These are phyloP conservation scores for Tromatobia lineatoria DNA, from an alignment of 2,888 invertebrate genomes.

Conservation along the genomic window DNA sequence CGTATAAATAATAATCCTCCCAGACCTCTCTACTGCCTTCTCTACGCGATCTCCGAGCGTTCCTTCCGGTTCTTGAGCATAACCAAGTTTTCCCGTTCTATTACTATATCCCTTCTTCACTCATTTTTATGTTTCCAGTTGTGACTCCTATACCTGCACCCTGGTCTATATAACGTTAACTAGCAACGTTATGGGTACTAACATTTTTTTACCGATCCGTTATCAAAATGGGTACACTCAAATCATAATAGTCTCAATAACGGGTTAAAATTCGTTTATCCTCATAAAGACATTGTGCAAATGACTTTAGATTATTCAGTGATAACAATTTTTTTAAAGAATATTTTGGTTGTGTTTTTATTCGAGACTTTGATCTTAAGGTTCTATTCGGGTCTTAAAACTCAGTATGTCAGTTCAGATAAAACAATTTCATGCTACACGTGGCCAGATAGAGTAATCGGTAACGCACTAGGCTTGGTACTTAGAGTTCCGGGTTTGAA, in stretches of 20 bases:
- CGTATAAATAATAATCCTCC: slow-evolving; percentile 69
- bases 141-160: not conserved
- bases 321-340: too few relatives aligned
- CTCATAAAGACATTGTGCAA: too few relatives aligned
- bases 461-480: too few relatives aligned
- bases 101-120: slow-evolving; percentile 8
- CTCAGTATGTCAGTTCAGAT: too few relatives aligned
- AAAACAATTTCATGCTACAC: too few relatives aligned
- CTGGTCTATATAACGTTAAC: not conserved
- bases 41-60: slow-evolving; percentile 33
- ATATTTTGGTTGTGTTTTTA: too few relatives aligned
- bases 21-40: slow-evolving; percentile 12
- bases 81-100: slow-evolving; percentile 34
- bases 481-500: too few relatives aligned
- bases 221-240: not conserved
- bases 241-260: not conserved
- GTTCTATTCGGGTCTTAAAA: too few relatives aligned
- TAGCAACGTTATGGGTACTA: not conserved
- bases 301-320: too few relatives aligned
- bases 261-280: not conserved
- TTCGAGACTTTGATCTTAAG: too few relatives aligned
- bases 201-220: not conserved
- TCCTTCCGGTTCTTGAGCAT: slow-evolving; percentile 57
- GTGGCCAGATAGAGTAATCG: too few relatives aligned
- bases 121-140: slow-evolving; percentile 19